These are phyloP conservation scores for Illadopsis cleaveri DNA, from an alignment of 2,113 vertebrate genomes.

Conservation along the genomic window DNA sequence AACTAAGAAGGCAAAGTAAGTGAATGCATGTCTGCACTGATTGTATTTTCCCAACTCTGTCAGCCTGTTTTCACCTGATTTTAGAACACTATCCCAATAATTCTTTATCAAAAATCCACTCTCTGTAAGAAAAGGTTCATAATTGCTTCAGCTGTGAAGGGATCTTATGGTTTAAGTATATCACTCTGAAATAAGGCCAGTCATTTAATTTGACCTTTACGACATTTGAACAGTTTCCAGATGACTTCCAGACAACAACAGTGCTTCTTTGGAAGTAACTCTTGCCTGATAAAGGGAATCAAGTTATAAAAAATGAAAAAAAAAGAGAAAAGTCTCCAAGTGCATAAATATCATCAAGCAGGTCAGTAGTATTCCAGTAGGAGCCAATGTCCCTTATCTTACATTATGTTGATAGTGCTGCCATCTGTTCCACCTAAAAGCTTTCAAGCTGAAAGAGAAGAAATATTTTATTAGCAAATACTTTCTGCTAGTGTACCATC, in stretches of 20 bases:
- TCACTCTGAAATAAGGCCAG: neutral
- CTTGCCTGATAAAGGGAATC: neutral
- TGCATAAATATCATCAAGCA: neutral
- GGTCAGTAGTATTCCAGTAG: neutral
- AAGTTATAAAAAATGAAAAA: neutral
- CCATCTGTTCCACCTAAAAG: constrained; percentile 6
- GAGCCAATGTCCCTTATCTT: neutral
- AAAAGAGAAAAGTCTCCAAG: neutral
- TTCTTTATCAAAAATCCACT: neutral
- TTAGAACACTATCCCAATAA: neutral
- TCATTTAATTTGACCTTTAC: constrained; percentile 24
- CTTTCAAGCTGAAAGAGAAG: neutral
- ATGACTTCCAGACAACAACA: constrained; percentile 12
- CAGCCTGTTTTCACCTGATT: neutral
- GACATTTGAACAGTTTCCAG: neutral
- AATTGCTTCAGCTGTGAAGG: neutral
- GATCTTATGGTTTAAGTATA: neutral
- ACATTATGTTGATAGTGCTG: neutral
- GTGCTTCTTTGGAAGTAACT: neutral
- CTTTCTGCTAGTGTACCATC: neutral
- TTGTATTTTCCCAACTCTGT: accelerated
- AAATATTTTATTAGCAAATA: neutral
- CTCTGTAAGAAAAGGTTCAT: neutral
- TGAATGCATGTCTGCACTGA: neutral
- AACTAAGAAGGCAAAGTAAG: neutral